These are phyloP conservation scores for Orchestes rusci DNA, from an alignment of 2,888 invertebrate species.

Conservation along the genomic window DNA sequence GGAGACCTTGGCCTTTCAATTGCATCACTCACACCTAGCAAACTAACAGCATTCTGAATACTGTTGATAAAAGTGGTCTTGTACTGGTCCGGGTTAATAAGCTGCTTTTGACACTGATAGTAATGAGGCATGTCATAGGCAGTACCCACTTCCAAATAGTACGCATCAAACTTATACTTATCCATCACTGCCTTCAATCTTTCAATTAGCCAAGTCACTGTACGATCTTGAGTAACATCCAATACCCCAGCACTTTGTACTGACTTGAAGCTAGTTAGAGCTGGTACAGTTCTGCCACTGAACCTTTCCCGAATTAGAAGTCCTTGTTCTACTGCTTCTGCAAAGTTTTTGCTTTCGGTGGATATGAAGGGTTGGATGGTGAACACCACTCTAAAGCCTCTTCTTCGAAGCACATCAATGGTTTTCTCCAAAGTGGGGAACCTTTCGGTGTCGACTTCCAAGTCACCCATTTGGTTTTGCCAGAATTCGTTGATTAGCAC, in stretches of 20 bases:
- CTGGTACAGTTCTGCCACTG: constrained; percentile 72
- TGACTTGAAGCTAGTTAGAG: constrained; percentile 74
- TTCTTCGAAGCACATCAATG: constrained; percentile 70
- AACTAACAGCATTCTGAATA: constrained; percentile 51
- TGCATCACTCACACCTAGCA: constrained; percentile 80
- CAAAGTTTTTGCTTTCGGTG: constrained; percentile 77
- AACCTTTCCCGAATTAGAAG: constrained; percentile 74
- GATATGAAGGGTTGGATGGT: constrained; percentile 88
- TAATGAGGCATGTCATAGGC: constrained; percentile 83
- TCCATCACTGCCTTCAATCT: constrained; percentile 64
- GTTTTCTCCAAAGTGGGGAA: constrained; percentile 74
- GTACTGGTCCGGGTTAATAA: constrained; percentile 78
- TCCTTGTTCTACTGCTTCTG: constrained; percentile 66
- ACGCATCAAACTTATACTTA: constrained; percentile 75
- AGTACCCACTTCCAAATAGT: constrained; percentile 74
- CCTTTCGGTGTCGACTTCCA: constrained; percentile 67
- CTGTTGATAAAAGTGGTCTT: constrained; percentile 64
- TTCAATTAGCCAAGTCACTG: constrained; percentile 68
- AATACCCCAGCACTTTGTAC: constrained; percentile 74
- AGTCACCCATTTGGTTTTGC: constrained; percentile 80
- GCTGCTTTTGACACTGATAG: constrained; percentile 65
- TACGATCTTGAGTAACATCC: constrained; percentile 78
- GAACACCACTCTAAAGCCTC: constrained; percentile 81
- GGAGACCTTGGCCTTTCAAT: constrained; percentile 75
- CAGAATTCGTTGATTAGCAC: constrained; percentile 74